These are phyloP conservation scores for Drosophila tropicalis DNA, from an alignment of 1,140 invertebrate genomes.

Conservation along the genomic window DNA sequence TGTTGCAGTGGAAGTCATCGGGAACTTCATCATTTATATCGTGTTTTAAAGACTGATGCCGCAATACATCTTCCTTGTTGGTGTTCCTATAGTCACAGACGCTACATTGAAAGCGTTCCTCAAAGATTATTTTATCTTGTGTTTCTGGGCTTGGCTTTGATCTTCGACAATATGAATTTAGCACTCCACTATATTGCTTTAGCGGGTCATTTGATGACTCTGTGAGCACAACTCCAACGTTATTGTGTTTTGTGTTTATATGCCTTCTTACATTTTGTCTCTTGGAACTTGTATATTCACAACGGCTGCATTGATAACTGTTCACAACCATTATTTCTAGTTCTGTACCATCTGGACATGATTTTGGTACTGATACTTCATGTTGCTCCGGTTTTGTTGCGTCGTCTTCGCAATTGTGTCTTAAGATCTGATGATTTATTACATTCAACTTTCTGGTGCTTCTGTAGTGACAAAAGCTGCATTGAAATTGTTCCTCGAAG, in stretches of 20 bases:
- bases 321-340: neutral
- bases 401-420: neutral
- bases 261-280: neutral
- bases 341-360: neutral
- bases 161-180: too few relatives aligned
- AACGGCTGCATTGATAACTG: neutral
- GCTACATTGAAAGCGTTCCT: neutral
- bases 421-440: neutral
- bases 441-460: neutral
- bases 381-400: neutral
- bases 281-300: neutral
- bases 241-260: neutral
- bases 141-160: neutral
- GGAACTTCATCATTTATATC: neutral
- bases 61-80: neutral
- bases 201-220: neutral
- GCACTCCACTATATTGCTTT: too few relatives aligned
- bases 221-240: neutral
- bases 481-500: slow-evolving; percentile 2
- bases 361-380: neutral
- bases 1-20: neutral
- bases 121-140: neutral
- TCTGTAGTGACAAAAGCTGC: neutral
- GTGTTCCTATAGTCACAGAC: neutral
- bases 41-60: neutral